phyloP scores from a whole-genome alignment of 2,888 invertebrate species.

The Heliconius erato region DNA sequence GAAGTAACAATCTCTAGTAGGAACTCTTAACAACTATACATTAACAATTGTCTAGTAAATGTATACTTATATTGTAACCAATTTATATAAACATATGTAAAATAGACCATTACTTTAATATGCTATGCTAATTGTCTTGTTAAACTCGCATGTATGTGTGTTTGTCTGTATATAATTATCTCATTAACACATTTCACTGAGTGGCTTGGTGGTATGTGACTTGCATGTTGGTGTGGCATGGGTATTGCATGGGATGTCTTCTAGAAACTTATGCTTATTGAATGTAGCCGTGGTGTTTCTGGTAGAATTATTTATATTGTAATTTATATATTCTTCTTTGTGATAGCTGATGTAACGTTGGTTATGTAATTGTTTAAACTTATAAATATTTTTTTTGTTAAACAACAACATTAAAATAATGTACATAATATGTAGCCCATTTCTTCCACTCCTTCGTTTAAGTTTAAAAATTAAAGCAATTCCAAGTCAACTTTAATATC shows the following conservation, averaged over 20 bases:
- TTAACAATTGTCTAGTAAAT: conserved; percentile 5
- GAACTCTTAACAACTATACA: conserved; percentile 4
- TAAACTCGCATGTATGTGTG: conserved; percentile 19
- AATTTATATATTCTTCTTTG: not conserved
- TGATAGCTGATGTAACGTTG: not conserved
- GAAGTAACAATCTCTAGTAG: not conserved
- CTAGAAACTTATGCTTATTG: conserved; percentile 14
- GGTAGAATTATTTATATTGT: not conserved
- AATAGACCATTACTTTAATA: conserved; percentile 24
- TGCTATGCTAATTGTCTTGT: conserved; percentile 33
- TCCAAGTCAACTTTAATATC: not conserved
- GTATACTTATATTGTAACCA: not conserved
- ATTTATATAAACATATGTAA: conserved; percentile 15
- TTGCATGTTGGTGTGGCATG: conserved; percentile 35
- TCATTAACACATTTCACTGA: conserved; percentile 40
- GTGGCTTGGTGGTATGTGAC: conserved; percentile 40
- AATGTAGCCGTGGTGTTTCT: conserved; percentile 20
- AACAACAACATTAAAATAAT: not conserved
- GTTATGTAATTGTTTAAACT: not conserved
- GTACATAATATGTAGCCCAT: not conserved
- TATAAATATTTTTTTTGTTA: not conserved
- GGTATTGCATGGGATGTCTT: conserved; percentile 30
- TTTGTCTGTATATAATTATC: conserved; percentile 32
- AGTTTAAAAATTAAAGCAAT: not conserved
- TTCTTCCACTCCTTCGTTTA: not conserved